phyloP scores from a whole-genome alignment of 1,140 invertebrate genomes.

The Dendrolimus punctatus region DNA sequence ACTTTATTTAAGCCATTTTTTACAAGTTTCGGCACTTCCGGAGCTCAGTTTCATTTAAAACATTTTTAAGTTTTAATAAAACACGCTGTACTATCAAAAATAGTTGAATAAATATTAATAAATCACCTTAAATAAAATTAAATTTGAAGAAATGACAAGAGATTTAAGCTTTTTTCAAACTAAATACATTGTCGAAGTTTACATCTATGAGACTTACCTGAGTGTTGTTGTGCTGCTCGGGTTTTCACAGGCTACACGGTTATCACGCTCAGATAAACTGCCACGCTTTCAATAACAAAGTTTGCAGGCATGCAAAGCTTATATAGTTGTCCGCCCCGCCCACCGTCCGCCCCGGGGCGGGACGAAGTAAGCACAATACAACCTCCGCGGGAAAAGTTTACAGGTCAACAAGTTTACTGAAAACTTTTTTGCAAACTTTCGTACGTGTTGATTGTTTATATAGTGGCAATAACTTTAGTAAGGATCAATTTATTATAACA shows the following conservation, averaged over 20 bases:
- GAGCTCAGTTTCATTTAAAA: too few relatives aligned
- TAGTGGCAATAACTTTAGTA: too few relatives aligned
- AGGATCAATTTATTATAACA: too few relatives aligned
- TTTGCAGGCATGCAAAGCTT: constrained; percentile 48
- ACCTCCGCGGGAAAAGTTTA: constrained; percentile 28
- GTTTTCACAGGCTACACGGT: constrained; percentile 25
- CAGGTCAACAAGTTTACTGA: constrained; percentile 14
- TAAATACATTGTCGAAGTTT: background rate
- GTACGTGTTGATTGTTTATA: background rate
- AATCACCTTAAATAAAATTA: too few relatives aligned
- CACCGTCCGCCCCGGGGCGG: constrained; percentile 49
- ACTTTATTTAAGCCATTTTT: too few relatives aligned
- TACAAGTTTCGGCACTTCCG: too few relatives aligned
- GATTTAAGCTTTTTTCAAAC: background rate
- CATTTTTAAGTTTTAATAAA: too few relatives aligned
- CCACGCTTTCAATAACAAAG: constrained; percentile 56
- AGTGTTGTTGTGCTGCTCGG: constrained; percentile 19
- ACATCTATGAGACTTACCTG: constrained; percentile 39
- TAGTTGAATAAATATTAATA: too few relatives aligned
- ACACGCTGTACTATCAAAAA: too few relatives aligned
- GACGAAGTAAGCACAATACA: constrained; percentile 15
- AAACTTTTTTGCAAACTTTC: constrained; percentile 15
- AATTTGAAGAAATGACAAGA: background rate
- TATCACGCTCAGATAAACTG: constrained; percentile 38
- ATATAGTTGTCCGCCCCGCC: constrained; percentile 57